Evolutionary conservation across 2,797 vertebrate species (phyloP), one percentile per base, ranked within the genome.

Genomic region (Sebastes paucispinis): DNA sequence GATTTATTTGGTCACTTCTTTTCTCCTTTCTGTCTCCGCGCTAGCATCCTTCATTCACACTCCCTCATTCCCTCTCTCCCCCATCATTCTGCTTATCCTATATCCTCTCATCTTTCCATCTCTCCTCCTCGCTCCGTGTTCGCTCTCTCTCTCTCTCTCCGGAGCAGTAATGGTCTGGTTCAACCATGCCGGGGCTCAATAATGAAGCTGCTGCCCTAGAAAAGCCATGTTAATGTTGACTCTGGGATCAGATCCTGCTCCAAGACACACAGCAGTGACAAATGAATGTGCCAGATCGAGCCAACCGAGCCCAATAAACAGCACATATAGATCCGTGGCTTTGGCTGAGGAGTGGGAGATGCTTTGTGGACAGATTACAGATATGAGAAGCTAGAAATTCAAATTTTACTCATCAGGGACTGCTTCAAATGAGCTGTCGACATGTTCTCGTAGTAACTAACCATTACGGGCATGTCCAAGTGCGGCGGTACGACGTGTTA

Each of bases 1-100:
- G 91, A 94, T 94, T 95, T 91, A 94, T 95, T 91, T 88, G 90
- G 90, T 90, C 85, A 79, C 79, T 89, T 89, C 78, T 85, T 89
- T 91, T 75, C 82, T 87, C 80, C 85, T 76, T 36, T 82, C 70
- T 39, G 24, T 90, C 36, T 64, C 63, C 50, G 36, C 36, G 24
- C 79, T 32, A 73, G 78, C 80, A 85, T 88, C 68, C 88, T 80
- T 90, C 88, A 81, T 87, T 86, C 85, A 76, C 86, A 75, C 71
- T 79, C 74, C 36, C 77, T 71, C 75, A 70, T 78, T 80, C 78
- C 75, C 70, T 54, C 70, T 52, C 32, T 13, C 57, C 31, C 34
- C 75, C 75, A 86, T 92, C 85, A 84, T 70, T 80, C 63, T 29
- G 24, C 84, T 89, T 79, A 85, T 89, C 79, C 86, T 29, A 63